Evolutionary conservation across 2,113 vertebrate genomes (phyloP).

Genomic region (Zapus hudsonius): DNA sequence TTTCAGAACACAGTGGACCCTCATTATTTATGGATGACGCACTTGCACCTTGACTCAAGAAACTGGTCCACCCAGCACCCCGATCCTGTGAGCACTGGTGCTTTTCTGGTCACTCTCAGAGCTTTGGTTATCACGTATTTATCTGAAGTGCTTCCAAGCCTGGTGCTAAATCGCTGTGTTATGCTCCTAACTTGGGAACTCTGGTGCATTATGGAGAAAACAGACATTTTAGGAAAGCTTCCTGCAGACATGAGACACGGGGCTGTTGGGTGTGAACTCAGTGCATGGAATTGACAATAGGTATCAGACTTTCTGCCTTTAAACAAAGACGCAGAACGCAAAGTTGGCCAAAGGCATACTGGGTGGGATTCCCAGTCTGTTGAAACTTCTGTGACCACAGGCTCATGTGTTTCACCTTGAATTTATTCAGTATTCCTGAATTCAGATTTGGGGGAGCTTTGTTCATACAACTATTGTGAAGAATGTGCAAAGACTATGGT

Average conservation of each 20-base stretch:
- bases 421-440: not conserved
- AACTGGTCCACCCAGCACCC: too few species aligned
- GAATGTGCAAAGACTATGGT: not conserved
- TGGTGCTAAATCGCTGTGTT: not conserved
- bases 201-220: not conserved
- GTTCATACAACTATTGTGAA: not conserved
- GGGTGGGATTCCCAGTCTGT: not conserved
- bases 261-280: not conserved
- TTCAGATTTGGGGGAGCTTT: not conserved
- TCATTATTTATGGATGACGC: not conserved
- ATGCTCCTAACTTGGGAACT: not conserved
- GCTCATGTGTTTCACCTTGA: not conserved
- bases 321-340: conserved; percentile 11
- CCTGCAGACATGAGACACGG: not conserved
- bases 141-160: not conserved
- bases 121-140: not conserved
- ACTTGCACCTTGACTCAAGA: not conserved
- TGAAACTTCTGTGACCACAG: not conserved
- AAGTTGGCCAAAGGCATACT: not conserved
- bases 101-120: not conserved
- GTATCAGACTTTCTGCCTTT: not conserved
- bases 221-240: not conserved
- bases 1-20: not conserved
- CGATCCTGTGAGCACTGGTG: not conserved
- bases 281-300: not conserved